A percentile compares a stretch with the other conserved stretches of the same genome.
phyloP scores from a whole-genome alignment of 2,888 invertebrate genomes.

The Leptodirus hochenwartii region DNA sequence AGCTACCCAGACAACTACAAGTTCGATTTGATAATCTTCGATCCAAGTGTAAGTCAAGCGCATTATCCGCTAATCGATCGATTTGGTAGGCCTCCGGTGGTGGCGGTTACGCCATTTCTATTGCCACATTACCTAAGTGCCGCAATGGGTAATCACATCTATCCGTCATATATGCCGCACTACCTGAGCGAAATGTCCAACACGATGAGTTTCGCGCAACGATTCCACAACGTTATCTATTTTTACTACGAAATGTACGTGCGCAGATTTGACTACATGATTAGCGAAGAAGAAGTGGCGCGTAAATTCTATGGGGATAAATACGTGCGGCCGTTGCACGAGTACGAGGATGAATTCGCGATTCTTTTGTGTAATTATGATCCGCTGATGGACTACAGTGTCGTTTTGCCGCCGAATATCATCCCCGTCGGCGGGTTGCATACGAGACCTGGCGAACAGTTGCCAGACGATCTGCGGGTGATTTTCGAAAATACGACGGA shows the following conservation, averaged over 20 bases:
- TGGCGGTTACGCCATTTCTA: slow-evolving; percentile 13
- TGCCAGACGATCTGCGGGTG: slow-evolving; percentile 13
- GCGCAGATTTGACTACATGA: slow-evolving; percentile 10
- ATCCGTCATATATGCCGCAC: slow-evolving; percentile 16
- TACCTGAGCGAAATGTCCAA: slow-evolving; percentile 12
- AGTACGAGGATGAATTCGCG: slow-evolving; percentile 16
- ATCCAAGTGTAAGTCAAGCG: slow-evolving; percentile 12
- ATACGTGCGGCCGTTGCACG: slow-evolving; percentile 13
- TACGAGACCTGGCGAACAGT: slow-evolving; percentile 14
- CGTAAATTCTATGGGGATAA: slow-evolving; percentile 15
- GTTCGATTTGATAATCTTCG: slow-evolving; percentile 15
- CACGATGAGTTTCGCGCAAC: slow-evolving; percentile 15
- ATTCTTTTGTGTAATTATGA: slow-evolving; percentile 19
- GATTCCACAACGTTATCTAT: slow-evolving; percentile 14
- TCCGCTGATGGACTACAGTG: slow-evolving; percentile 17
- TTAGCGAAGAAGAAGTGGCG: slow-evolving; percentile 12
- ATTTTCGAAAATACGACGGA: slow-evolving; percentile 17
- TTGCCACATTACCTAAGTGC: slow-evolving; percentile 9
- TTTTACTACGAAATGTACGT: slow-evolving; percentile 7
- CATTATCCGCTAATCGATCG: slow-evolving; percentile 13
- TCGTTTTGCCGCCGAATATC: slow-evolving; percentile 20
- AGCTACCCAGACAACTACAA: slow-evolving; percentile 13
- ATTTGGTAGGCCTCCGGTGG: slow-evolving; percentile 14
- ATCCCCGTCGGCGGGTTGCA: slow-evolving; percentile 23
- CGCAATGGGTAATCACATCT: slow-evolving; percentile 12